These are phyloP conservation scores for Pollenia angustigena DNA, from an alignment of 2,888 invertebrate species.

Conservation along the genomic window DNA sequence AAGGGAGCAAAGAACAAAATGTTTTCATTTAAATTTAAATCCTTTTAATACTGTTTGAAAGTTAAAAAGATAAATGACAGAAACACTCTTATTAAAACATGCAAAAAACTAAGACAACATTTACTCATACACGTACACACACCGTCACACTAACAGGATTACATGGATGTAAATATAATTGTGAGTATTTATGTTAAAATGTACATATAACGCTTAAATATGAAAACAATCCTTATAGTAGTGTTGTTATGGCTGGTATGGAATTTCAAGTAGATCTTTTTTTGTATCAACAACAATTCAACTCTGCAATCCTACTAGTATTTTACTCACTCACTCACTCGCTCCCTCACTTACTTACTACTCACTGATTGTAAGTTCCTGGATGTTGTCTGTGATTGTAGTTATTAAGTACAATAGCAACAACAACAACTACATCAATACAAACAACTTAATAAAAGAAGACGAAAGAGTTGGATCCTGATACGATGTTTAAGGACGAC, in stretches of 20 bases:
- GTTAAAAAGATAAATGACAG: constrained; percentile 57
- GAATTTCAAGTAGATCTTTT: constrained; percentile 65
- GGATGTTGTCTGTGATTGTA: constrained; percentile 50
- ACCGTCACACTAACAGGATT: background rate
- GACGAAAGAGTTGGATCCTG: constrained; percentile 54
- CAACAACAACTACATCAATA: constrained; percentile 21
- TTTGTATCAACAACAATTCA: constrained; percentile 20
- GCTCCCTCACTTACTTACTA: constrained; percentile 4
- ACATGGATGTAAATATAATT: background rate
- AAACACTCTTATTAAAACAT: constrained; percentile 58
- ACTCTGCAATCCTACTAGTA: constrained; percentile 1
- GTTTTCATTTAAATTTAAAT: constrained; percentile 55
- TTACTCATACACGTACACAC: background rate
- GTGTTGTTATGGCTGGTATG: constrained; percentile 57
- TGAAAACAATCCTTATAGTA: constrained; percentile 63
- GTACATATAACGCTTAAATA: constrained; percentile 44
- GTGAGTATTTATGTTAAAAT: constrained; percentile 3
- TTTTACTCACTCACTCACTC: constrained; percentile 6
- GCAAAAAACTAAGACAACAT: constrained; percentile 47
- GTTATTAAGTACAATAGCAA: constrained; percentile 25
- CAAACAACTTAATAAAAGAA: constrained; percentile 4
- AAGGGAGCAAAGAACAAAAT: background rate
- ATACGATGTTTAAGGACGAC: constrained; percentile 57
- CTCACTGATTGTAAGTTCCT: constrained; percentile 56
- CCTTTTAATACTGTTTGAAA: constrained; percentile 60